Base-by-base conservation (phyloP, 2,888 invertebrate species). In the Stramonita haemastoma region DNA sequence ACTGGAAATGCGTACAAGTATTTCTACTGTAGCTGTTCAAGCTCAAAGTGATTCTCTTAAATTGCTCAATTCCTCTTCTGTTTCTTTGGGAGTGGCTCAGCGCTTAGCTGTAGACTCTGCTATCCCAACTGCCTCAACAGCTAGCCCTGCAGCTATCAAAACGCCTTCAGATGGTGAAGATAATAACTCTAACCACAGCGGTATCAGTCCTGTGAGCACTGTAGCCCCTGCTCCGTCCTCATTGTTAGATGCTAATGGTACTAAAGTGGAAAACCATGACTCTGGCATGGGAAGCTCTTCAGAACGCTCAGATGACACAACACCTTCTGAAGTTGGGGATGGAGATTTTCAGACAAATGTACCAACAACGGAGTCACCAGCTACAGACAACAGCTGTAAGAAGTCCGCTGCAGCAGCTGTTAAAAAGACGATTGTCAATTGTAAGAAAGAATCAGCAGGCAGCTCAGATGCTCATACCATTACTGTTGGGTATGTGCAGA, bases 221-320 rank as follows among this genome's bases (percentile, higher is more conserved):
- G 92, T 83, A 90, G 81, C 92, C 90, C 90, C 91, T 70, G 91
- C 92, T 77, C 81, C 92, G 19, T 93, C 91, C 77, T 92, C 92
- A 73, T 91, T 92, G 66, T 83, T 92, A 79, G 94, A 95, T 86
- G 92, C 91, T 22, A 89, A 91, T 34, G 90, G 92, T 81, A 93
- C 91, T 34, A 93, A 94, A 87, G 92, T 91, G 26, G 93, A 94
- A 91, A 94, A 94, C 91, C 94, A 94, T 92, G 95, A 95, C 89
- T 95, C 95, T 36, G 95, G 95, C 88, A 92, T 95, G 13, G 94
- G 95, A 32, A 94, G 94, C 90, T 93, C 94, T 34, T 95, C 95
- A 34, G 95, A 95, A 89, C 91, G 94, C 85, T 94, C 95, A 5
- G 94, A 94, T 90, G 95, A 94, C 90, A 91, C 91, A 89, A 91